These are phyloP conservation scores for Phalacrocorax pelagicus DNA, from an alignment of 2,113 vertebrate species.

Conservation along the genomic window DNA sequence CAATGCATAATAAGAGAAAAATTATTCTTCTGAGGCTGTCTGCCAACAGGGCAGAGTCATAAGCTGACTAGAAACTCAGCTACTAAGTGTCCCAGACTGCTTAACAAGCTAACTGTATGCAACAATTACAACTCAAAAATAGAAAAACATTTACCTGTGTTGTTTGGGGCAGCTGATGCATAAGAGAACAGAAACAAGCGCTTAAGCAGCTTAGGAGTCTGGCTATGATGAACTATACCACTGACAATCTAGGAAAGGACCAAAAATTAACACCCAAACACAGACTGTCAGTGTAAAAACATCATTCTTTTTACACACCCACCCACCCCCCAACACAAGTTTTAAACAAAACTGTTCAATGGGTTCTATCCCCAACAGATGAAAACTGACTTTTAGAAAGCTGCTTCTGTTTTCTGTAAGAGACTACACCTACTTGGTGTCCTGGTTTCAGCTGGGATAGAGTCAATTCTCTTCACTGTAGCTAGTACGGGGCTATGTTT, in stretches of 20 bases:
- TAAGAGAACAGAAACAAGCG: slow-evolving; percentile 89
- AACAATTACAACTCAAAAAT: not conserved
- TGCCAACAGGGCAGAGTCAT: not conserved
- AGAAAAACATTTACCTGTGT: slow-evolving; percentile 68
- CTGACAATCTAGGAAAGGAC: slow-evolving; percentile 83
- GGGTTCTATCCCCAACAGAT: not conserved
- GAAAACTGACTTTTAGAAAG: not conserved
- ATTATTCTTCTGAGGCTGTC: not conserved
- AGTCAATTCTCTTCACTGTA: too few species aligned
- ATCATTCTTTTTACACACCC: too few species aligned
- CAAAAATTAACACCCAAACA: slow-evolving; percentile 22
- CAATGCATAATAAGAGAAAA: not conserved
- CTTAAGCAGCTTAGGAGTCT: slow-evolving; percentile 84
- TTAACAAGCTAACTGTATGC: not conserved
- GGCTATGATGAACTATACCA: slow-evolving; percentile 86
- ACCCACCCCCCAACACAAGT: too few species aligned
- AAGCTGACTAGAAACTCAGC: not conserved
- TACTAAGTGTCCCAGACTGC: not conserved
- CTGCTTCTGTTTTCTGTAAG: not conserved
- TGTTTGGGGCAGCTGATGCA: slow-evolving; percentile 67
- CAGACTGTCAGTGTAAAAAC: not conserved
- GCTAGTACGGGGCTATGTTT: too few species aligned
- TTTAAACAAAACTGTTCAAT: not conserved
- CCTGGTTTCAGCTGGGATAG: too few species aligned
- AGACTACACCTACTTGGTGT: not conserved